phyloP scores from a whole-genome alignment of 1,140 invertebrate genomes.

The Oreohelix idahoensis region DNA sequence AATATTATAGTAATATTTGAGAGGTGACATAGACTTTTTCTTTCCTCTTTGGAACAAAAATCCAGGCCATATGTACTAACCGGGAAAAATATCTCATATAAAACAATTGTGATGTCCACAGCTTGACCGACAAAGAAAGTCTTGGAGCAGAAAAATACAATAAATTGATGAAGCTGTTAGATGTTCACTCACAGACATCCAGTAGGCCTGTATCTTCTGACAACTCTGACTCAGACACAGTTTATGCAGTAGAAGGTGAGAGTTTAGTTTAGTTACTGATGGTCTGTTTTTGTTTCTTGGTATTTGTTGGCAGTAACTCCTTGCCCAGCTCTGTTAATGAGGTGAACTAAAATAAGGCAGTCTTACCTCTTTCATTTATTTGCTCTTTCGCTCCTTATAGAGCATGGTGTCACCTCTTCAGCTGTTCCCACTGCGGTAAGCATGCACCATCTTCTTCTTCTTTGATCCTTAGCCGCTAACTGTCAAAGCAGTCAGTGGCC shows the following conservation, averaged over 20 bases:
- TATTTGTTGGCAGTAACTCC: neutral
- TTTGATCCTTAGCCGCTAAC: too few relatives aligned
- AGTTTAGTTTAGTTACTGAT: neutral
- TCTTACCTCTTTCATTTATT: neutral
- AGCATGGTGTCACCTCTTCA: neutral
- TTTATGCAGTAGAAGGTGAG: conserved; percentile 29
- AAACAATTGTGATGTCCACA: neutral
- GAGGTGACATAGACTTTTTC: too few relatives aligned
- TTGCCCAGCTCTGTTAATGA: neutral
- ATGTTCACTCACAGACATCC: neutral
- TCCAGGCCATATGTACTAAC: too few relatives aligned
- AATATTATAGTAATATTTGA: too few relatives aligned
- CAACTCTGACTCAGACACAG: conserved; percentile 9
- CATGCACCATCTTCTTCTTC: neutral
- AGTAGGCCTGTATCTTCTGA: neutral
- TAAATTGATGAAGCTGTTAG: conserved; percentile 28
- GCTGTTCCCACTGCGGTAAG: neutral
- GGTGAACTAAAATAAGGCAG: neutral
- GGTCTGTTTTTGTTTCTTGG: too few relatives aligned
- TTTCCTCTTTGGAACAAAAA: too few relatives aligned
- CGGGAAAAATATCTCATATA: too few relatives aligned
- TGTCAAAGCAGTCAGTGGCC: too few relatives aligned
- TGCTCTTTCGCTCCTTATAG: too few relatives aligned
- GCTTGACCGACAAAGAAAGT: conserved; percentile 22
- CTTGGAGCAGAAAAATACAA: conserved; percentile 22